Evolutionary conservation across 2,888 invertebrate species (phyloP), one percentile per base, ranked within the genome.

Genomic region (Strigamia crassipes): DNA sequence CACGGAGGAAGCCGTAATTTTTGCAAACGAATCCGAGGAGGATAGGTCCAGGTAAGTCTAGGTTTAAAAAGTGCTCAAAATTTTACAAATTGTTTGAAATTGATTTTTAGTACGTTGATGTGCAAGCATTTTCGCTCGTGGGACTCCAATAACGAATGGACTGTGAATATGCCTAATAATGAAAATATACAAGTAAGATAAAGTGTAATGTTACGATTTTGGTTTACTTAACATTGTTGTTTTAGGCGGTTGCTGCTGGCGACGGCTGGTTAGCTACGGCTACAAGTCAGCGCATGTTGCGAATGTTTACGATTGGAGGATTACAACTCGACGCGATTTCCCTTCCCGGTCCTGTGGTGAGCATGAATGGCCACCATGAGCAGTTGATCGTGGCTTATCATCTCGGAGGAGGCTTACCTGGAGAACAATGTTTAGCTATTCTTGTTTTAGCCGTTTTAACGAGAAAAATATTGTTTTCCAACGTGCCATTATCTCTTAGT

Each of bases 251-350:
- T 1, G 85, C 87, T 51, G 83, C 88, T 12, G 93, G 92, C 5
- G 89, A 89, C 18, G 92, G 90, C n/a, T 90, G 96, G 86, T 91
- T 97, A 38, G 96, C 94, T 0, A 92, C 92, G 82, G 94, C 93
- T 1, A 96, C 96, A 0, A 91, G 91, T 85, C 90, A 90, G 82
- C 90, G 95, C 27, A 91, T 93, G 84, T 88, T 99, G 79, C 89
- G 97, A n/a, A 88, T 98, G 5, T 97, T 93, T 88, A 94, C 94
- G 6, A 90, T 94, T 13, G 92, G 93, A 88, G 99, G 99, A 78
- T 92, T 94, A 0, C 98, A 99, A 89, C 91, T 93, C 86, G 94
- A 94, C 85, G 88, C 93, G 10, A 88, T 95, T 81, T 91, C 92
- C 0, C 87, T 94, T 79, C 92, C 94, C 0, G 95, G 96, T 0